Conservation (phyloP, 2,797 vertebrate genomes). For the Botia kubotai region DNA sequence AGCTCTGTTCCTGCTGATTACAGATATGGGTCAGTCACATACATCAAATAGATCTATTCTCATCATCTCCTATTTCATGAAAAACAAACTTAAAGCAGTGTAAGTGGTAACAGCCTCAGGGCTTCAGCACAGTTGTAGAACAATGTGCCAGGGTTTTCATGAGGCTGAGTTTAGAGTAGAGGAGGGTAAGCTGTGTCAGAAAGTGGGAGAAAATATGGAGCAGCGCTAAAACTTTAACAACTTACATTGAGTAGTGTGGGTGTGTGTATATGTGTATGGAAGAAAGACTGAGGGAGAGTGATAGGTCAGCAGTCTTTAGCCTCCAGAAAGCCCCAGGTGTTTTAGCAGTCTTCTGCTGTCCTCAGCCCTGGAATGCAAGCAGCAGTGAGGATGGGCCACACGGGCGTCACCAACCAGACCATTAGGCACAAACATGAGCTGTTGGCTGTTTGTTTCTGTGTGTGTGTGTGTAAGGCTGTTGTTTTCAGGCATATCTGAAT, state of each 20-base stretch:
- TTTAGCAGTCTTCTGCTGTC: slow-evolving; percentile 39
- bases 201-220: slow-evolving; percentile 8
- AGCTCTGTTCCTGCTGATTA: too few species aligned
- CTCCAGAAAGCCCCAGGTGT: slow-evolving; percentile 49
- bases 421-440: slow-evolving; percentile 18
- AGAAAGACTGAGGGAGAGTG: slow-evolving; percentile 21
- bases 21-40: too few species aligned
- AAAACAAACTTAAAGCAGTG: neutral
- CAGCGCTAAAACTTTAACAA: slow-evolving; percentile 40
- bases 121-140: slow-evolving; percentile 1
- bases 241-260: slow-evolving; percentile 37
- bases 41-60: neutral
- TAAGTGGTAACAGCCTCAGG: slow-evolving; percentile 7
- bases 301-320: slow-evolving; percentile 52
- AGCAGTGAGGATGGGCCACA: slow-evolving; percentile 18
- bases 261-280: slow-evolving; percentile 29
- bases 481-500: neutral
- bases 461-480: neutral
- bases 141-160: slow-evolving; percentile 14
- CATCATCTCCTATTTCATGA: neutral
- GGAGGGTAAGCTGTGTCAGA: slow-evolving; percentile 21
- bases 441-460: slow-evolving; percentile 16
- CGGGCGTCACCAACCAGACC: slow-evolving; percentile 11
- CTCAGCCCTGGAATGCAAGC: slow-evolving; percentile 17
- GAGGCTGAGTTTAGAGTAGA: slow-evolving; percentile 25